phyloP scores from a whole-genome alignment of 2,113 vertebrate genomes.

The Lamprologus speciosus region DNA sequence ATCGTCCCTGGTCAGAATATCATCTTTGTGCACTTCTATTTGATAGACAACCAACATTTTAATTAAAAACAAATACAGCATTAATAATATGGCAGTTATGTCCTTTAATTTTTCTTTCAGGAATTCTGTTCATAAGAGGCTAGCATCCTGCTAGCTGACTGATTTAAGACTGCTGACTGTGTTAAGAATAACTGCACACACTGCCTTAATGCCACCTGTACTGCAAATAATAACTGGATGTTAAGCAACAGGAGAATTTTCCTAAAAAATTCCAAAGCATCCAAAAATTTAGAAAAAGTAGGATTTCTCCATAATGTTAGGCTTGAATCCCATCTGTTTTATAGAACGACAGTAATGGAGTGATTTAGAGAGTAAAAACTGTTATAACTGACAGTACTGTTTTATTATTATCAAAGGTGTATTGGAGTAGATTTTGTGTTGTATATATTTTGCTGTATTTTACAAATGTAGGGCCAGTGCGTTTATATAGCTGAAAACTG shows the following conservation, averaged over 20 bases:
- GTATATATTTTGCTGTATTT: background rate
- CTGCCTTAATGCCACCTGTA: background rate
- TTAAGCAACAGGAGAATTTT: background rate
- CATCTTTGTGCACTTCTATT: background rate
- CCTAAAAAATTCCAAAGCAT: background rate
- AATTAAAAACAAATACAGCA: background rate
- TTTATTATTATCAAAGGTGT: background rate
- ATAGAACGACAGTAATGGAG: rapidly evolving
- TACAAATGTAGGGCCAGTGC: rapidly evolving
- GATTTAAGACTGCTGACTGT: background rate
- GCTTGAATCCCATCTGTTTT: background rate
- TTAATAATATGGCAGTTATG: background rate
- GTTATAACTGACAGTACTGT: background rate
- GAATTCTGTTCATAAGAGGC: background rate
- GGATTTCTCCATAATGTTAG: background rate
- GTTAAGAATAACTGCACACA: background rate
- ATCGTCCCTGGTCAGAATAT: background rate
- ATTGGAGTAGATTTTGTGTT: background rate
- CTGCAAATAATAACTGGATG: background rate
- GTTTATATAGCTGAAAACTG: background rate
- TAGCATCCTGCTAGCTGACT: background rate
- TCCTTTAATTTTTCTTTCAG: background rate
- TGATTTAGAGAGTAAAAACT: background rate
- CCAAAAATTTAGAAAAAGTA: background rate
- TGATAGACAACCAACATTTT: background rate